Evolutionary conservation across 2,888 invertebrate genomes (phyloP), one percentile per base, ranked within the genome.

Genomic region (Acrobasis consociella): DNA sequence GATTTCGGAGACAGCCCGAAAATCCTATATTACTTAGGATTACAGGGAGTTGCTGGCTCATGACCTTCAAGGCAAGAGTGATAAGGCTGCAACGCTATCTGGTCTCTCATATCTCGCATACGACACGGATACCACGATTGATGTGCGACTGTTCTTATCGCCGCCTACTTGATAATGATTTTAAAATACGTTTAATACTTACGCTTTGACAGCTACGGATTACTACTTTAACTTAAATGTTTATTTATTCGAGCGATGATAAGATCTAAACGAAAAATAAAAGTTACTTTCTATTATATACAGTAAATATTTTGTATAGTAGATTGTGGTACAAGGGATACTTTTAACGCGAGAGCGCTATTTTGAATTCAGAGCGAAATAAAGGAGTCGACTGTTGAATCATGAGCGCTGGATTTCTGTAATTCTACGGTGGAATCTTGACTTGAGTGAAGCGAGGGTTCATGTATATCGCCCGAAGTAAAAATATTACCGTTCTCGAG

Each of bases 171-270:
- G 88, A 89, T 89, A 87, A 87, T 87, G 80, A 86, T 86, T 86
- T 84, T 86, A 84, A 87, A 89, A 86, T 86, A 86, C 82, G 81
- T 82, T 86, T 84, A 77, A 75, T 82, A 83, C 83, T 85, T 82
- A 83, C 70, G 65, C 65, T 72, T 67, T 86, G 86, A 83, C 86
- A 86, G 77, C 75, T 78, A 66, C 67, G 80, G 84, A 82, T 84
- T 83, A 84, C 64, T 74, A 72, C 65, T 68, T 71, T 65, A 68
- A 56, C 62, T 70, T 62, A 55, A 46, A 64, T 58, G 58, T 52
- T 60, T 63, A 64, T 60, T 59, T 52, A 59, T 64, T 67, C 64
- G 55, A 38, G 60, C 65, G 38, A 60, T 51, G 39, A 51, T 11
- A 9, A 49, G 13, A 58, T n/a, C 13, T 46, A 5, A 2, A 46